Percentiles rank a stretch among this genome's conserved stretches.
These are phyloP conservation scores for Neolamprologus kungweensis DNA, from an alignment of 2,113 vertebrate species.

Conservation along the genomic window DNA sequence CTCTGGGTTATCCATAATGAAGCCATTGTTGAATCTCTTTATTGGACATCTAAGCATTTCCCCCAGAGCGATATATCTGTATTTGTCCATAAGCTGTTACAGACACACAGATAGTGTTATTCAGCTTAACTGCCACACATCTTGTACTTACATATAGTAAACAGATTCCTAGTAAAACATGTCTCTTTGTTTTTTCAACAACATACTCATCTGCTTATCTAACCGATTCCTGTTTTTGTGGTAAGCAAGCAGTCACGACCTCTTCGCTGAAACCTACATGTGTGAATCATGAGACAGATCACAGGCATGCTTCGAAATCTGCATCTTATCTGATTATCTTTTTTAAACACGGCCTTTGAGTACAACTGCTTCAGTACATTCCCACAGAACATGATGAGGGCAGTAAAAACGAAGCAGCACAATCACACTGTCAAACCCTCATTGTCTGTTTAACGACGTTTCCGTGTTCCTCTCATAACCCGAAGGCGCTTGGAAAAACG, in stretches of 20 bases:
- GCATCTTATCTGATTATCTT: slow-evolving; percentile 53
- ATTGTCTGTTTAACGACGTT: not conserved
- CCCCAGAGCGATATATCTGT: not conserved
- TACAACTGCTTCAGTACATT: slow-evolving; percentile 8
- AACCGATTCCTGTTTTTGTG: not conserved
- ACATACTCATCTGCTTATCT: not conserved
- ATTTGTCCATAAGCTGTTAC: not conserved
- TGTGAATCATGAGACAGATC: slow-evolving; percentile 23
- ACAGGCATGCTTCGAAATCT: slow-evolving; percentile 10
- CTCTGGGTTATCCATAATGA: slow-evolving; percentile 22
- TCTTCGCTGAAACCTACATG: not conserved
- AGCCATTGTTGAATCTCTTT: slow-evolving; percentile 33
- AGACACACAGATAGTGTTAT: not conserved
- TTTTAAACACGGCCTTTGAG: slow-evolving; percentile 47
- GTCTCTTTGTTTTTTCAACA: not conserved
- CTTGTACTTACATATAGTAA: not conserved
- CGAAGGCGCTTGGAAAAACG: not conserved
- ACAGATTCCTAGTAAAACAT: not conserved
- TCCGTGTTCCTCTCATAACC: not conserved
- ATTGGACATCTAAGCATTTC: slow-evolving; percentile 7
- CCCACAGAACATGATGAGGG: slow-evolving; percentile 44
- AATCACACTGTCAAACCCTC: slow-evolving; percentile 20
- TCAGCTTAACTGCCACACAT: not conserved
- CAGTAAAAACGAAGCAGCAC: slow-evolving; percentile 7
- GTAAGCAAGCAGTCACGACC: not conserved